Conservation (phyloP, 2,888 invertebrate genomes). For the Euplexia lucipara region DNA sequence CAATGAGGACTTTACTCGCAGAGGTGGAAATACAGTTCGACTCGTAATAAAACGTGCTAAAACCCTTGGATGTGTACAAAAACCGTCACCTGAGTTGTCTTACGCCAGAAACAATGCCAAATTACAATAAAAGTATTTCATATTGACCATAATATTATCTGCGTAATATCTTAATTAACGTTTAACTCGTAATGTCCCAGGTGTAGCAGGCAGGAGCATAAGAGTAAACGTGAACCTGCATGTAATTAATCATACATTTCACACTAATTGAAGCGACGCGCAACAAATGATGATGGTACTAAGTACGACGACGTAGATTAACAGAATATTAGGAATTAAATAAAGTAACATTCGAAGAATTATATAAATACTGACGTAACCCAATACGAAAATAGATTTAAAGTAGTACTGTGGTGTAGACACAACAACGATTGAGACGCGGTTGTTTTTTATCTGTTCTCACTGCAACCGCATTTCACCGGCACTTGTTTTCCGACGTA, state of each 20-base stretch:
- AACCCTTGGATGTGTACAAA: no score
- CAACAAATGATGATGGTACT: slow-evolving; percentile 21
- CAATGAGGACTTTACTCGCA: no score
- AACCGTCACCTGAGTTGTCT: no score
- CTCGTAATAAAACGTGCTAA: no score
- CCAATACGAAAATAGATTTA: slow-evolving; percentile 31
- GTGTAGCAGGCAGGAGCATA: no score
- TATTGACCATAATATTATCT: no score
- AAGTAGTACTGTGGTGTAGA: slow-evolving; percentile 32
- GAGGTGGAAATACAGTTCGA: no score
- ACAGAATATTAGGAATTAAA: slow-evolving; percentile 13
- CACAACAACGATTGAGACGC: slow-evolving; percentile 33
- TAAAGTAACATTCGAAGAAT: slow-evolving; percentile 14
- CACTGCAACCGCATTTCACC: slow-evolving; percentile 21
- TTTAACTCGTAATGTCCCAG: no score
- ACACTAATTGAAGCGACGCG: slow-evolving; percentile 24
- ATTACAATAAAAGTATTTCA: no score
- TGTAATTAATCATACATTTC: slow-evolving; percentile 43
- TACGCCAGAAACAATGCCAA: no score
- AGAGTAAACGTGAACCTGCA: slow-evolving; percentile 30
- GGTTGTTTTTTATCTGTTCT: slow-evolving; percentile 21
- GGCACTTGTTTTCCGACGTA: slow-evolving; percentile 11
- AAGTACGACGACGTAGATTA: slow-evolving; percentile 7
- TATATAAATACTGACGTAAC: slow-evolving; percentile 13
- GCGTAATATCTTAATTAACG: no score